Percentiles rank a stretch among this genome's conserved stretches.
These are phyloP conservation scores for Planococcus citri DNA, from an alignment of 1,140 invertebrate genomes.

Conservation along the genomic window DNA sequence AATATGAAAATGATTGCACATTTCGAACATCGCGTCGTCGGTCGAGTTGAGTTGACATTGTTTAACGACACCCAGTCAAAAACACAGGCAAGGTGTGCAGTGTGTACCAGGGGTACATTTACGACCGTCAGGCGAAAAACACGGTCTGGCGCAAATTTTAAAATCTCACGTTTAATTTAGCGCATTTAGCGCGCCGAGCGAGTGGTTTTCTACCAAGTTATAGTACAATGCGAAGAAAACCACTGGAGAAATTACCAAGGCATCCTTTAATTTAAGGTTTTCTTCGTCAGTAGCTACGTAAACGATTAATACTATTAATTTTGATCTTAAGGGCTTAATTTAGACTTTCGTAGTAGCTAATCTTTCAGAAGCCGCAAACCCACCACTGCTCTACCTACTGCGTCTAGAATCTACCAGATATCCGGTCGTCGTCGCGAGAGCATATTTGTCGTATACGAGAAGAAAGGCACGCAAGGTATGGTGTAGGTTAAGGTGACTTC, in stretches of 20 bases:
- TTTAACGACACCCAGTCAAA: too few species aligned
- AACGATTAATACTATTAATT: conserved; percentile 8
- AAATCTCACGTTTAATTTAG: neutral
- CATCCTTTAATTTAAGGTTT: neutral
- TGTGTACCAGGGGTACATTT: too few species aligned
- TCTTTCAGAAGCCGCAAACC: neutral
- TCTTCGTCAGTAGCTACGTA: neutral
- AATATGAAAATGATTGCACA: too few species aligned
- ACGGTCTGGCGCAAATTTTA: neutral
- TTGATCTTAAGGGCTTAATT: conserved; percentile 7
- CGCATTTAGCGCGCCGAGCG: neutral
- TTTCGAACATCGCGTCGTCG: too few species aligned
- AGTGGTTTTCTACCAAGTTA: neutral
- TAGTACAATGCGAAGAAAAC: neutral
- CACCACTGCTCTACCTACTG: neutral
- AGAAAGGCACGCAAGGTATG: too few species aligned
- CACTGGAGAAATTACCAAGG: neutral
- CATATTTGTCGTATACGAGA: neutral
- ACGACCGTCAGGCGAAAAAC: too few species aligned
- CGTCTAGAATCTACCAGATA: neutral
- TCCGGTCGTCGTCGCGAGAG: neutral
- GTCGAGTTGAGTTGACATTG: too few species aligned
- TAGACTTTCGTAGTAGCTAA: neutral
- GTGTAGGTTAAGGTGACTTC: neutral
- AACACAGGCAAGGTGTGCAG: too few species aligned